These are phyloP conservation scores for Halichoerus grypus DNA, from an alignment of 2,113 vertebrate species.

Conservation along the genomic window DNA sequence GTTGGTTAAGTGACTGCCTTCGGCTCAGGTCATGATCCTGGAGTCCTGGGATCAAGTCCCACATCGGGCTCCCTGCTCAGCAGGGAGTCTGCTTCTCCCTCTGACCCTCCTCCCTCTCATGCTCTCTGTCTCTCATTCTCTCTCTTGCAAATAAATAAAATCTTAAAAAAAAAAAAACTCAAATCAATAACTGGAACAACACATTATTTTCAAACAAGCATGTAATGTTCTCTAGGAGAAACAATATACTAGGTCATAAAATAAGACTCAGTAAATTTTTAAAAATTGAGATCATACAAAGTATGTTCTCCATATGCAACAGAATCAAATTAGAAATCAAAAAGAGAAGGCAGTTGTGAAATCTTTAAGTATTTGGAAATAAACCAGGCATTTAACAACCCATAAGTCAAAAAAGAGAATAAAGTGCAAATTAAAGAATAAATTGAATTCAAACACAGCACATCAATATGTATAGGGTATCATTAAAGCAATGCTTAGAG, in stretches of 20 bases:
- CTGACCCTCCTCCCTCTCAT: no score
- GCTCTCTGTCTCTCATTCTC: no score
- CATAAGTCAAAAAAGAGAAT: neutral
- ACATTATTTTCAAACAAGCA: neutral
- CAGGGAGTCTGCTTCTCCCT: no score
- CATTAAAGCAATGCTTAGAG: neutral
- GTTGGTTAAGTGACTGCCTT: no score
- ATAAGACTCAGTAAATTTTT: neutral
- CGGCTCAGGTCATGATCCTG: no score
- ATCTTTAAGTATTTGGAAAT: neutral
- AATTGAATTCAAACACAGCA: neutral
- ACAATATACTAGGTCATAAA: neutral
- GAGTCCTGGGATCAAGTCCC: no score
- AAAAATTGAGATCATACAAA: neutral
- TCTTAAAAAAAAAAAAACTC: neutral
- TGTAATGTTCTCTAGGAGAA: neutral
- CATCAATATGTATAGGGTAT: neutral
- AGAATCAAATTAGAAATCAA: constrained; percentile 30
- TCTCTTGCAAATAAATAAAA: no score
- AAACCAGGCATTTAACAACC: neutral
- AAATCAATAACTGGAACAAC: neutral
- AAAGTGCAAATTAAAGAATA: constrained; percentile 7
- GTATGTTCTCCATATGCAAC: neutral
- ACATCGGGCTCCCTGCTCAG: no score
- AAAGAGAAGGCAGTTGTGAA: neutral